Conservation (phyloP, 2,797 vertebrate species). For the Sciurus carolinensis region DNA sequence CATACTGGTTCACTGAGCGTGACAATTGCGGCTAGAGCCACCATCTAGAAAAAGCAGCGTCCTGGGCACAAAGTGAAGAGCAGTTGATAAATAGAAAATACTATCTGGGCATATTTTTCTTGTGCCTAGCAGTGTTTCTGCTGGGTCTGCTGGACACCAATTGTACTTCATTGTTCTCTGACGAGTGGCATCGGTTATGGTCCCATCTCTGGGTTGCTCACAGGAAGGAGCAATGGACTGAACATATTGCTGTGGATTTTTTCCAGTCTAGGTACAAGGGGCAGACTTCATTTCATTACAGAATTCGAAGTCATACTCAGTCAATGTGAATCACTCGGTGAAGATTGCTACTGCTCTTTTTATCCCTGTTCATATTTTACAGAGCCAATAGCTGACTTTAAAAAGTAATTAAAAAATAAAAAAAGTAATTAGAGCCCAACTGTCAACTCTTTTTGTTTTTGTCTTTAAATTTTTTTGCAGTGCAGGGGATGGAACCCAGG, state of each 20-base stretch:
- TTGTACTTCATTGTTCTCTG: conserved; percentile 65
- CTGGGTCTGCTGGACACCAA: conserved; percentile 40
- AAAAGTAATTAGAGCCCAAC: neutral
- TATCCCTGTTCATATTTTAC: conserved; percentile 30
- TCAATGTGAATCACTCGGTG: neutral
- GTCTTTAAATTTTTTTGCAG: neutral
- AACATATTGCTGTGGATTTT: conserved; percentile 32
- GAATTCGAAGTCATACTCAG: conserved; percentile 35
- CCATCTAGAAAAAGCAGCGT: neutral
- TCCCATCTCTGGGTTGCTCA: neutral
- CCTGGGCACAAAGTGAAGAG: neutral
- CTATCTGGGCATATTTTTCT: conserved; percentile 54
- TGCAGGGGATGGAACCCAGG: neutral
- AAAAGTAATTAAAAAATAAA: neutral
- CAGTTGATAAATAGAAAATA: conserved; percentile 38
- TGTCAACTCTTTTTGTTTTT: neutral
- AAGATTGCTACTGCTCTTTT: conserved; percentile 32
- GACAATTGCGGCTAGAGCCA: neutral
- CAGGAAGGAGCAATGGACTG: conserved; percentile 8
- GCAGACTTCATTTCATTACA: conserved; percentile 42
- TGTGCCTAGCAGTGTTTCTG: conserved; percentile 38
- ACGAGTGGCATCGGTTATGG: conserved; percentile 39
- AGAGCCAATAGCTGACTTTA: neutral
- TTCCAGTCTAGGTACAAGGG: conserved; percentile 9
- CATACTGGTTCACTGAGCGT: neutral